Percentiles rank a stretch among this genome's conserved stretches.
Conservation (phyloP, 1,140 invertebrate genomes). For the Drosophila santomea region DNA sequence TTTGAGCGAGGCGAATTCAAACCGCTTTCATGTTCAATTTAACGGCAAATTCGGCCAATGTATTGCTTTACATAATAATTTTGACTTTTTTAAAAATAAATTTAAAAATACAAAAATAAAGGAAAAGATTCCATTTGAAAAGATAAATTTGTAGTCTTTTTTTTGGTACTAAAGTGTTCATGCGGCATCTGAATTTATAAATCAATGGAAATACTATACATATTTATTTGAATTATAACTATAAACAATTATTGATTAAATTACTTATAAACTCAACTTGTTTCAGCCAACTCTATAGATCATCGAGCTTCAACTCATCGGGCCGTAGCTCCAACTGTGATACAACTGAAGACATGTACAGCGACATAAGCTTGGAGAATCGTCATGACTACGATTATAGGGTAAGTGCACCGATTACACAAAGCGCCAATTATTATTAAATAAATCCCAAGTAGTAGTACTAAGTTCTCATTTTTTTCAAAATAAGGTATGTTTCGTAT, state of each 20-base stretch:
- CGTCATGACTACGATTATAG: slow-evolving; percentile 95
- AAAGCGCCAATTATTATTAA: not conserved
- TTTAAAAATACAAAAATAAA: too few species aligned
- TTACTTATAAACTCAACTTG: not conserved
- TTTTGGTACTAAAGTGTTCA: too few species aligned
- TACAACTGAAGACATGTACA: slow-evolving; percentile 95
- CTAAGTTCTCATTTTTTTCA: not conserved
- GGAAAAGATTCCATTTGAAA: too few species aligned
- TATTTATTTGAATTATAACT: too few species aligned
- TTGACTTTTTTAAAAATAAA: too few species aligned
- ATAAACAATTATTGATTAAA: not conserved
- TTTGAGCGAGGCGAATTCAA: too few species aligned
- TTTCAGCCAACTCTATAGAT: slow-evolving; percentile 92
- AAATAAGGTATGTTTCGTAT: not conserved
- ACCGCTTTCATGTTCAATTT: too few species aligned
- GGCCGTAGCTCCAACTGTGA: slow-evolving; percentile 95
- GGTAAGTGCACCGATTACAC: slow-evolving; percentile 86
- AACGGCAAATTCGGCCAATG: too few species aligned
- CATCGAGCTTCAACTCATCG: slow-evolving; percentile 95
- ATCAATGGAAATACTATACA: too few species aligned
- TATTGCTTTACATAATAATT: too few species aligned
- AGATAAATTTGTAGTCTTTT: too few species aligned
- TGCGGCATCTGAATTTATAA: too few species aligned
- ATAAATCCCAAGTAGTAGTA: not conserved
- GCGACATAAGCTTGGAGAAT: slow-evolving; percentile 95